Evolutionary conservation across 2,113 vertebrate species (phyloP).

Genomic region (Anhinga anhinga): DNA sequence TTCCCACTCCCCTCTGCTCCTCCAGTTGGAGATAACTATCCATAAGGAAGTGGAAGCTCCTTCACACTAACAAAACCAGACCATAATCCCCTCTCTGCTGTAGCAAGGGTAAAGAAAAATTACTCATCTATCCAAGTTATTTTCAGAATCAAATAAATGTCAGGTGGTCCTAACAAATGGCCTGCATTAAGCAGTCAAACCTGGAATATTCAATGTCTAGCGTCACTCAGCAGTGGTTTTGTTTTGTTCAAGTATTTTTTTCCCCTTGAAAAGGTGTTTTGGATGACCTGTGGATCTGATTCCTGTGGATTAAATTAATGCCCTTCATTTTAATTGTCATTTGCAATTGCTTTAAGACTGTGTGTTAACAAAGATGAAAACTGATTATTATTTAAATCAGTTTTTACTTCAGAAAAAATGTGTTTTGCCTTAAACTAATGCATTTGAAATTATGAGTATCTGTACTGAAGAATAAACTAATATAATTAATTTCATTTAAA

Average conservation of each 20-base stretch:
- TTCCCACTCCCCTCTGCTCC: rapidly evolving
- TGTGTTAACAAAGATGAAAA: not conserved
- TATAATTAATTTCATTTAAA: not conserved
- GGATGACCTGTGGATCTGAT: not conserved
- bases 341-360: not conserved
- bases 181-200: slow-evolving; percentile 26
- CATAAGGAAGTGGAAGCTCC: not conserved
- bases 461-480: not conserved
- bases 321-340: not conserved
- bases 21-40: not conserved
- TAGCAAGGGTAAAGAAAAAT: not conserved
- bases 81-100: not conserved
- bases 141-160: slow-evolving; percentile 42
- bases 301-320: not conserved
- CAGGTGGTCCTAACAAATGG: slow-evolving; percentile 26
- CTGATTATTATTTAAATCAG: not conserved
- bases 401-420: not conserved
- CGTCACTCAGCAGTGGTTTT: not conserved
- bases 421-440: not conserved
- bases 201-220: not conserved
- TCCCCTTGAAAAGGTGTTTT: not conserved
- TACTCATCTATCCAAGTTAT: not conserved
- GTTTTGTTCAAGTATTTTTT: not conserved
- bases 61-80: not conserved
- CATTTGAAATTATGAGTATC: not conserved